These are phyloP conservation scores for Lepidocyrtinus sp. DNA, from an alignment of 2,888 invertebrate species.

Conservation along the genomic window DNA sequence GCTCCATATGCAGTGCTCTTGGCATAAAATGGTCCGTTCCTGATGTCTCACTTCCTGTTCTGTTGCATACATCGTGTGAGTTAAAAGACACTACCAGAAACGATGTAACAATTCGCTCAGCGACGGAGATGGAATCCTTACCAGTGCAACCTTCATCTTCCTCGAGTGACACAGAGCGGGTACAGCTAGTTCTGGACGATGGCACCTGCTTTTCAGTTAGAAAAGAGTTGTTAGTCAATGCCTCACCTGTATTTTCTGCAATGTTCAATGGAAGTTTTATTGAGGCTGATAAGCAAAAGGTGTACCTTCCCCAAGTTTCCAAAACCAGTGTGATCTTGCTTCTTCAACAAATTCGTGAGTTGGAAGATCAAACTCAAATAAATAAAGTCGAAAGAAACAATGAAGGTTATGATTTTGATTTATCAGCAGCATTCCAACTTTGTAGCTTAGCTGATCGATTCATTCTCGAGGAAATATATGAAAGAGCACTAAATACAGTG, in stretches of 20 bases:
- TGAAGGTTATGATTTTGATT: constrained; percentile 33
- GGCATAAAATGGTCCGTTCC: constrained; percentile 39
- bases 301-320: constrained; percentile 47
- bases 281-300: constrained; percentile 56
- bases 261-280: constrained; percentile 66
- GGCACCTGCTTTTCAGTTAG: constrained; percentile 33
- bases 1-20: constrained; percentile 51
- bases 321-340: constrained; percentile 42
- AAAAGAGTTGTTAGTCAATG: constrained; percentile 52
- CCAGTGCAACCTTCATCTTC: no score
- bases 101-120: neutral
- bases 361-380: no score
- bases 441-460: constrained; percentile 58
- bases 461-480: constrained; percentile 54
- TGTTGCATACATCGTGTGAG: neutral
- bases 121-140: neutral
- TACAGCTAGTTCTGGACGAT: constrained; percentile 55
- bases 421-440: constrained; percentile 58
- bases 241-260: constrained; percentile 64
- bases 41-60: neutral
- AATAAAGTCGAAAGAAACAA: no score
- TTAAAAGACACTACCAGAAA: neutral
- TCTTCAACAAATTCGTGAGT: constrained; percentile 53
- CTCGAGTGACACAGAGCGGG: constrained; percentile 29
- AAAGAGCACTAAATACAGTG: constrained; percentile 57